phyloP scores from a whole-genome alignment of 2,797 vertebrate species.

The Cheirogaleus major region DNA sequence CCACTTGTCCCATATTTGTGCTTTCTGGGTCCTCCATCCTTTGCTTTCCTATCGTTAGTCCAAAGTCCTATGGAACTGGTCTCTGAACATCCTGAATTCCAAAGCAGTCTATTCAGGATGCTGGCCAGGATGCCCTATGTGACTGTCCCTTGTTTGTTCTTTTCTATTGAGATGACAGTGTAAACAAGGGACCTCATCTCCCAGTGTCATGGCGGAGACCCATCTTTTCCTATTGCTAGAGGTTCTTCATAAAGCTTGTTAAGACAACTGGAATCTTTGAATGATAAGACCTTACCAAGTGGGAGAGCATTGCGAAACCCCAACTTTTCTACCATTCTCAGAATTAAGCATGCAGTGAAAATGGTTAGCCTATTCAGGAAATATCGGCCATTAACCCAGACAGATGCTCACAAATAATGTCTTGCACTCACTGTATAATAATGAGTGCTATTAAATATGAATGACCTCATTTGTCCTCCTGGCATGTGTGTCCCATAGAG shows the following conservation, averaged over 20 bases:
- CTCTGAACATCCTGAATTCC: background rate
- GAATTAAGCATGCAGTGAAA: slow-evolving; percentile 47
- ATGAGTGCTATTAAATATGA: slow-evolving; percentile 73
- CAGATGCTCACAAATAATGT: slow-evolving; percentile 72
- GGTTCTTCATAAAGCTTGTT: background rate
- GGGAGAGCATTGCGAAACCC: background rate
- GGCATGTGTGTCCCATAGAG: slow-evolving; percentile 68
- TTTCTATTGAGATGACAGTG: background rate
- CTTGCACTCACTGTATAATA: slow-evolving; percentile 60
- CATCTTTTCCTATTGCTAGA: background rate
- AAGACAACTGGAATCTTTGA: background rate
- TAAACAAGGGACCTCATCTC: background rate
- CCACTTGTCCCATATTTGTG: background rate
- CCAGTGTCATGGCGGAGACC: background rate
- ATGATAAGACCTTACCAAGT: background rate
- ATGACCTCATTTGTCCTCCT: slow-evolving; percentile 75
- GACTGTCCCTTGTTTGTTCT: background rate
- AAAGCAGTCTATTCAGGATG: background rate
- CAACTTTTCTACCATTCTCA: slow-evolving; percentile 43
- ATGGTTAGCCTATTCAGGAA: slow-evolving; percentile 62
- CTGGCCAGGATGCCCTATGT: background rate
- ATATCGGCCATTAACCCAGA: slow-evolving; percentile 62
- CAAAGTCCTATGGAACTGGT: background rate
- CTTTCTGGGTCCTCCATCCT: background rate
- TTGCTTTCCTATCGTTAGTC: background rate